Evolutionary conservation across 2,888 invertebrate species (phyloP).

Genomic region (Mesorhabditis spiculigera): DNA sequence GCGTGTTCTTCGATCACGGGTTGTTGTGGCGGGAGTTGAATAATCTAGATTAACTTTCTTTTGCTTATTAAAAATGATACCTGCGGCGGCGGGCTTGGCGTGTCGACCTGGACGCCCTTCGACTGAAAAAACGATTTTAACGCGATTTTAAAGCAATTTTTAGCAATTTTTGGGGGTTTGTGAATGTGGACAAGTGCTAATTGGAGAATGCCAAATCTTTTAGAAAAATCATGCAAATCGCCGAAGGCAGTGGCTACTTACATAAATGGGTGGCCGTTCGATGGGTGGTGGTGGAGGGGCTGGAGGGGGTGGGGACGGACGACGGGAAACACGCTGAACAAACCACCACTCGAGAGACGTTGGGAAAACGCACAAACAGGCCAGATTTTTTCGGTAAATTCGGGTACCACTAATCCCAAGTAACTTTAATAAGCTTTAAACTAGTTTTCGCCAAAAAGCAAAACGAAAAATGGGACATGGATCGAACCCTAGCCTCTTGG

Average conservation of each 20-base stretch:
- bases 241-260: not conserved
- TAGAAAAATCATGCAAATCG: not conserved
- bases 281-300: constrained; percentile 24
- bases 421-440: too few relatives aligned
- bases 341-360: not conserved
- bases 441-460: too few relatives aligned
- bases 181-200: too few relatives aligned
- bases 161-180: too few relatives aligned
- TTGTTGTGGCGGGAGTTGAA: constrained; percentile 53
- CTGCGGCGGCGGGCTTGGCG: constrained; percentile 36
- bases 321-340: constrained; percentile 40
- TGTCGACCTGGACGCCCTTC: constrained; percentile 32
- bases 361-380: too few relatives aligned
- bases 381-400: too few relatives aligned
- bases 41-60: constrained; percentile 21
- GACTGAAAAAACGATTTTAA: constrained; percentile 10
- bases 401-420: too few relatives aligned
- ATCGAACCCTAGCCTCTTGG: too few relatives aligned
- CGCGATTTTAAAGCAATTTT: not conserved
- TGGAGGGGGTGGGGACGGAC: constrained; percentile 34
- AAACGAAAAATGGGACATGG: too few relatives aligned
- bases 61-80: not conserved
- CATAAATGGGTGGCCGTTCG: not conserved
- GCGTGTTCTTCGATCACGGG: constrained; percentile 59
- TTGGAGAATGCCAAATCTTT: not conserved